These are phyloP conservation scores for Diaperis boleti DNA, from an alignment of 2,888 invertebrate species.

Conservation along the genomic window DNA sequence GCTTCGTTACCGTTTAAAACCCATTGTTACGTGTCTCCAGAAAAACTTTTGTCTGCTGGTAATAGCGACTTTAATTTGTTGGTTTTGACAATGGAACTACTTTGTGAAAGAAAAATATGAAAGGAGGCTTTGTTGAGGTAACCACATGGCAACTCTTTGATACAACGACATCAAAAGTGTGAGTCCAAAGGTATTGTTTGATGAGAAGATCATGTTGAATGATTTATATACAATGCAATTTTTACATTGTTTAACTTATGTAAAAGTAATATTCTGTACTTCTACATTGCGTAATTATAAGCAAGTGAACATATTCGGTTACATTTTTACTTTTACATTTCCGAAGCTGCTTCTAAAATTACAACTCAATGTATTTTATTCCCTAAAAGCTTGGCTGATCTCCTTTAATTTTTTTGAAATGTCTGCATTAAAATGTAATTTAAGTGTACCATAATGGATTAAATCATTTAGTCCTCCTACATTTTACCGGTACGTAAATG, in stretches of 20 bases:
- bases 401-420: background rate
- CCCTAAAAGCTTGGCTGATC: background rate
- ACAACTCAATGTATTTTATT: background rate
- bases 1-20: constrained; percentile 23
- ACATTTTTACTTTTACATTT: no score
- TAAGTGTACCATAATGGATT: background rate
- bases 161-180: constrained; percentile 32
- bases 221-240: background rate
- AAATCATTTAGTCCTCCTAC: background rate
- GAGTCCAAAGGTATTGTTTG: constrained; percentile 12
- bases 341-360: no score
- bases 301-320: no score
- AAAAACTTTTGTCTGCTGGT: constrained; percentile 23
- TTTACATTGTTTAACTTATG: no score
- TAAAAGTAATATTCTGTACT: no score
- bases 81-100: constrained; percentile 8
- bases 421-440: background rate
- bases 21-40: constrained; percentile 20
- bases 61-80: constrained; percentile 28
- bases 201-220: background rate
- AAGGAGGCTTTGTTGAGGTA: constrained; percentile 22
- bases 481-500: background rate
- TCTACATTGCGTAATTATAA: no score
- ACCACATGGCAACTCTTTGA: constrained; percentile 29
- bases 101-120: constrained; percentile 38